phyloP scores from a whole-genome alignment of 2,888 invertebrate species.

The Drosophila falleni region DNA sequence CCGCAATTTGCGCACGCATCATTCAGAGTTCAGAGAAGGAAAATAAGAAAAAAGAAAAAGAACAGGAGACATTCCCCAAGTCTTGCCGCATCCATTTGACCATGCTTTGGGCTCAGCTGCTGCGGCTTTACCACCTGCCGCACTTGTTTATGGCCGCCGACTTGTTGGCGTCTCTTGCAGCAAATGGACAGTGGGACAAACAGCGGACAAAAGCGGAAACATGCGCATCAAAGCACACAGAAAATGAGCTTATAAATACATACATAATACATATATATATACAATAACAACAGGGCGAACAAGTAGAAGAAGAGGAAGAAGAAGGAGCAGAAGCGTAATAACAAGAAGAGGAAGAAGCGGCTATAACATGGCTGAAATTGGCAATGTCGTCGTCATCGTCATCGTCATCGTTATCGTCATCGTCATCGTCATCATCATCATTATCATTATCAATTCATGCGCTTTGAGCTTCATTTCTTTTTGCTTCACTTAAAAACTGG shows the following conservation, averaged over 20 bases:
- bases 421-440: conserved; percentile 3
- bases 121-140: conserved; percentile 69
- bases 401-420: conserved; percentile 11
- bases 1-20: conserved; percentile 57
- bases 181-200: conserved; percentile 12
- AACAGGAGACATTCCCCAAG: conserved; percentile 17
- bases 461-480: conserved; percentile 50
- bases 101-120: background rate
- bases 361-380: conserved; percentile 51
- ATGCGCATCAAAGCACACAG: conserved; percentile 66
- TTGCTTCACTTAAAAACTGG: conserved; percentile 61
- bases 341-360: conserved; percentile 9
- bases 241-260: conserved; percentile 28
- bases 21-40: no score
- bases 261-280: background rate
- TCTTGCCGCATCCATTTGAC: background rate
- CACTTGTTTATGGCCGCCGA: conserved; percentile 72
- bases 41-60: background rate
- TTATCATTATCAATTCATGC: conserved; percentile 30
- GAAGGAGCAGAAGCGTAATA: background rate
- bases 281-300: conserved; percentile 11
- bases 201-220: conserved; percentile 65
- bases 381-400: conserved; percentile 38
- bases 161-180: conserved; percentile 65
- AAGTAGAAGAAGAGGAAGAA: background rate